phyloP scores from a whole-genome alignment of 2,113 vertebrate genomes.

The Phaethon lepturus region DNA sequence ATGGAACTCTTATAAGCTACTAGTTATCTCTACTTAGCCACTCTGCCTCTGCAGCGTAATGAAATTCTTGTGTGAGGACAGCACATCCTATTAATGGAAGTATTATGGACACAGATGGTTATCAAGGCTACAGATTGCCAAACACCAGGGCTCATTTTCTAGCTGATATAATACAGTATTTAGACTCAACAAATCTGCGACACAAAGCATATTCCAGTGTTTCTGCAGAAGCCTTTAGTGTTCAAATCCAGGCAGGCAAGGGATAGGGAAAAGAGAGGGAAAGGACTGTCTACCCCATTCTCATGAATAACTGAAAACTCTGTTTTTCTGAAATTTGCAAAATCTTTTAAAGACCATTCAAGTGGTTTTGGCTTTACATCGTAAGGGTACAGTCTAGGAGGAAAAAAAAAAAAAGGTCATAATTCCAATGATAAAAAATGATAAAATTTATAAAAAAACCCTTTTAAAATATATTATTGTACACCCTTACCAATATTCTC shows the following conservation, averaged over 20 bases:
- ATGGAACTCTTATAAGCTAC: neutral
- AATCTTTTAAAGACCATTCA: neutral
- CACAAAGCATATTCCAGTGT: neutral
- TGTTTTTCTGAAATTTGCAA: neutral
- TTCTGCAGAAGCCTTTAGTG: neutral
- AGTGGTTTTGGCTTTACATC: neutral
- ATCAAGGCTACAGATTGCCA: constrained; percentile 18
- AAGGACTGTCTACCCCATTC: neutral
- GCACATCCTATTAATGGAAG: constrained; percentile 49
- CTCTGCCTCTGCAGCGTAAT: constrained; percentile 16
- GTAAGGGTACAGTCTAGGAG: neutral
- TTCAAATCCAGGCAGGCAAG: neutral
- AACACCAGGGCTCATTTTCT: constrained; percentile 7
- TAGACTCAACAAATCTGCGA: constrained; percentile 13
- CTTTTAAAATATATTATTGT: neutral
- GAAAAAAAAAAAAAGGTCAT: neutral
- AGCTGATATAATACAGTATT: constrained; percentile 29
- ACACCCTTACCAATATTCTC: neutral
- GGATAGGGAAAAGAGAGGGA: neutral
- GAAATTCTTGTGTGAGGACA: constrained; percentile 29
- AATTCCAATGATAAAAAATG: neutral
- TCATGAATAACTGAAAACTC: neutral
- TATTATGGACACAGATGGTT: constrained; percentile 35
- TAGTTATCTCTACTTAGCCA: constrained; percentile 38
- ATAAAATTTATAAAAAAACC: neutral